Conservation (phyloP, 2,797 vertebrate genomes). For the Melanogrammus aeglefinus region DNA sequence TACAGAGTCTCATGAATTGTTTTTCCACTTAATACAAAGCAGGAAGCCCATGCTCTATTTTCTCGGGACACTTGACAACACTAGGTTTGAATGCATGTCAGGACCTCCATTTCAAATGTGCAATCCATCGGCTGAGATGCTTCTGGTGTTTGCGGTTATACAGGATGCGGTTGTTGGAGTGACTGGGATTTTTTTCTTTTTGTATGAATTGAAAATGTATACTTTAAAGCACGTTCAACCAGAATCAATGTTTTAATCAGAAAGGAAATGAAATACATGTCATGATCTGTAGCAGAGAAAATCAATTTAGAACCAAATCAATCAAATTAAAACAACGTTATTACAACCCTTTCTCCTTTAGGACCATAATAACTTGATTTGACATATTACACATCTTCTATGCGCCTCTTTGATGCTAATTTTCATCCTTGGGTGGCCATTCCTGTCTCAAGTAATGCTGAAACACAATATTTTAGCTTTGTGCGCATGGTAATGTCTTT, state of each 20-base stretch:
- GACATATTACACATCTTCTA: slow-evolving; percentile 88
- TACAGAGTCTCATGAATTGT: not conserved
- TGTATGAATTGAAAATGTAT: not conserved
- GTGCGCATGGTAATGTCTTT: slow-evolving; percentile 70
- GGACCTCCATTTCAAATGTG: not conserved
- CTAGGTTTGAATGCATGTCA: not conserved
- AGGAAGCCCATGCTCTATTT: not conserved
- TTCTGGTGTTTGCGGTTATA: not conserved
- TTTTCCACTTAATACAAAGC: slow-evolving; percentile 4
- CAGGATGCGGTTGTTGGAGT: not conserved
- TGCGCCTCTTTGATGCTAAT: slow-evolving; percentile 93
- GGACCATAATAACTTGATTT: slow-evolving; percentile 92
- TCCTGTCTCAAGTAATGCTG: slow-evolving; percentile 94
- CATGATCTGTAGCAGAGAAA: not conserved
- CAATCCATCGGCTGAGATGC: not conserved
- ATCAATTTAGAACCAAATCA: not conserved
- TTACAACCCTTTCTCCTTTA: not conserved
- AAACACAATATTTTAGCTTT: slow-evolving; percentile 81
- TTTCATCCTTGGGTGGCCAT: slow-evolving; percentile 98
- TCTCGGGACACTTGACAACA: slow-evolving; percentile 1
- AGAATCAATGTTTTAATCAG: not conserved
- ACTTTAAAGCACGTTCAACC: not conserved
- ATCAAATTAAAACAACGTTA: slow-evolving; percentile 8
- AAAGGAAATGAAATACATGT: not conserved
- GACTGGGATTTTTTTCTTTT: not conserved